Percentiles rank a stretch among this genome's conserved stretches.
phyloP scores from a whole-genome alignment of 2,113 vertebrate species.

The Otolemur garnettii region DNA sequence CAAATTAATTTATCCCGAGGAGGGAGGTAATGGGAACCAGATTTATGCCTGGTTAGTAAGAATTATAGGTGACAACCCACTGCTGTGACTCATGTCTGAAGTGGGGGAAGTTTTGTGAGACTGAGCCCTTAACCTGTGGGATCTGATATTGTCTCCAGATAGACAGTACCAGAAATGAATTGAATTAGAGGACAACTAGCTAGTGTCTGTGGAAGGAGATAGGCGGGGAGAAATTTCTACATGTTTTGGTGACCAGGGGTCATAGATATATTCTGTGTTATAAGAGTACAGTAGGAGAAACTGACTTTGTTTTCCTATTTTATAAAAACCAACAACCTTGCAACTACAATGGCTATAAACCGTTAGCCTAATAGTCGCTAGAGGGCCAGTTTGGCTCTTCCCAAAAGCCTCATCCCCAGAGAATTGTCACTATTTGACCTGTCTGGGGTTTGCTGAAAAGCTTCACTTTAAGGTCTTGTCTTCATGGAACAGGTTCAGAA shows the following conservation, averaged over 20 bases:
- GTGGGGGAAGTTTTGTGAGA: neutral
- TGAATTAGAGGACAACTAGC: neutral
- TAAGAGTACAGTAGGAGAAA: neutral
- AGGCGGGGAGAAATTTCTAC: neutral
- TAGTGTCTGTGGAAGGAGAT: neutral
- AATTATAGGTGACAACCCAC: neutral
- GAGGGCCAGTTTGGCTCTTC: neutral
- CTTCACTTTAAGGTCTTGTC: neutral
- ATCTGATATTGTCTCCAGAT: neutral
- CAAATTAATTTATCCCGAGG: neutral
- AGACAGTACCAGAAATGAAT: neutral
- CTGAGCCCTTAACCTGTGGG: neutral
- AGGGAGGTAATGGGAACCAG: neutral
- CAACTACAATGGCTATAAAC: neutral
- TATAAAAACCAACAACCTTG: neutral
- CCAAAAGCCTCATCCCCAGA: neutral
- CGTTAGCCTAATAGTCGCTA: neutral
- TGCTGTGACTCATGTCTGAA: neutral
- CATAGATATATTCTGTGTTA: neutral
- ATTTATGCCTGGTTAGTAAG: neutral
- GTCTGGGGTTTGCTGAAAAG: neutral
- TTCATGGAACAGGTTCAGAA: neutral
- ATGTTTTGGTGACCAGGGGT: neutral
- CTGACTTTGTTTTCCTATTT: neutral
- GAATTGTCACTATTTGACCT: neutral